Evolutionary conservation across 2,888 invertebrate genomes (phyloP).

Genomic region (Drosophila niveifrons): DNA sequence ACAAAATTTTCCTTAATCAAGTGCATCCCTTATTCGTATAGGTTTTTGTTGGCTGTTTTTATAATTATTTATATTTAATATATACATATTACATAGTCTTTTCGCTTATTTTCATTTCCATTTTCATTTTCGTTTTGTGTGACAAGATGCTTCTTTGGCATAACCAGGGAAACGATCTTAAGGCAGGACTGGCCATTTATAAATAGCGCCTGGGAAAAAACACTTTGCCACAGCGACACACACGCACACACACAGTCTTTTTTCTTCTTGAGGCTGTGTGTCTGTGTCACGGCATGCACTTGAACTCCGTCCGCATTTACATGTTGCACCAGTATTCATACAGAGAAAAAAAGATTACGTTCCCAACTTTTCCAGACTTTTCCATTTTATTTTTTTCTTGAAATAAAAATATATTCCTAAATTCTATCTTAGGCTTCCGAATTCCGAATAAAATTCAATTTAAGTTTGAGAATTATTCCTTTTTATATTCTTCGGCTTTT

Average conservation of each 20-base stretch:
- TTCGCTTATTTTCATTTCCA: constrained; percentile 1
- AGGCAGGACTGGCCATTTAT: constrained; percentile 53
- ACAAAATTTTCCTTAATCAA: background rate
- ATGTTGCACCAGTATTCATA: constrained; percentile 44
- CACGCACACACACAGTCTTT: constrained; percentile 8
- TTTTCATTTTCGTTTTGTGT: constrained; percentile 9
- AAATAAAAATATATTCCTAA: too few relatives aligned
- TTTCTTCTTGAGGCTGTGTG: constrained; percentile 26
- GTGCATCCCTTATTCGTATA: background rate
- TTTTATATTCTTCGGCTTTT: too few relatives aligned
- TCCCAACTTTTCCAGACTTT: too few relatives aligned
- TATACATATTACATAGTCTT: background rate
- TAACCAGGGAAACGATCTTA: constrained; percentile 24
- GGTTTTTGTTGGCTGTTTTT: background rate
- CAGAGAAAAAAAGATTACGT: too few relatives aligned
- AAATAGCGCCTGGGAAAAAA: constrained; percentile 83
- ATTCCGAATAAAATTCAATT: too few relatives aligned
- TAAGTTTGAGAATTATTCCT: too few relatives aligned
- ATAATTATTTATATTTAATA: constrained; percentile 4
- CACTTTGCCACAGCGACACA: constrained; percentile 67
- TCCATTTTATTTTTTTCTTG: too few relatives aligned
- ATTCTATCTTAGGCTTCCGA: too few relatives aligned
- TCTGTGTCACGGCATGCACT: constrained; percentile 72
- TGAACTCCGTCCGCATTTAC: constrained; percentile 73
- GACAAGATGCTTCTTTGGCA: constrained; percentile 28